Evolutionary conservation across 1,140 invertebrate species (phyloP), one percentile per base, ranked within the genome.

Genomic region (Pygmarrhopalites habei): DNA sequence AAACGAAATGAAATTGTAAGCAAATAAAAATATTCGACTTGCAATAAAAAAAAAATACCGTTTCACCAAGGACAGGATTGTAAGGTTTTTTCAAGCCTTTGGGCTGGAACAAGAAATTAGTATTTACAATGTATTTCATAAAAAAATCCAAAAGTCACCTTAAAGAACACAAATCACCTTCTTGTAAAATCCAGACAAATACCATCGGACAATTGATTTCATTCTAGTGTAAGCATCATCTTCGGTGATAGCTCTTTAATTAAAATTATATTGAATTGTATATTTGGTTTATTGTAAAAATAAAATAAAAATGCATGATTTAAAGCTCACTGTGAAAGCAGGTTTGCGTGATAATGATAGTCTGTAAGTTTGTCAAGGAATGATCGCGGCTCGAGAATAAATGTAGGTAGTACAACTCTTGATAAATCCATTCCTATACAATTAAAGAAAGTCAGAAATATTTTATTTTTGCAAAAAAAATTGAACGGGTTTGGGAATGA

Each of bases 341-440:
- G 81, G 77, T 96, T 90, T 5, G 88, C 88, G 74, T 95, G 92
- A 76, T 94, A 95, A 77, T 95, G 94, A 44, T 92, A 92, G 78
- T 95, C 92, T 0, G 88, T 85, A 0, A 95, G 79, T 77, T 95
- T 95, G 75, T 96, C 93, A 15, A 96, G 77, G 76, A 96, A 95
- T 1, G 92, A 95, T 58, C 92, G 77, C 19, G 92, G 91, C 74
- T 96, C 93, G 55, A 96, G 74, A 59, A 91, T 90, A 72, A 90
- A 91, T 0, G 88, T 91, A 0, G 92, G 92, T 49, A 96, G 77
- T 10, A 94, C 91, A 29, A 96, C 92, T 77, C 94, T 92, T 53
- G 90, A 93, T n/a, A 96, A 77, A 78, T 95, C 93, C 92, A 95
- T 95, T 21, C 93, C n/a, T n/a, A n/a, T n/a, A n/a, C n/a, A n/a